A percentile compares a stretch with the other conserved stretches of the same genome.
phyloP scores from a whole-genome alignment of 2,797 vertebrate species.

The Acanthornis magna region DNA sequence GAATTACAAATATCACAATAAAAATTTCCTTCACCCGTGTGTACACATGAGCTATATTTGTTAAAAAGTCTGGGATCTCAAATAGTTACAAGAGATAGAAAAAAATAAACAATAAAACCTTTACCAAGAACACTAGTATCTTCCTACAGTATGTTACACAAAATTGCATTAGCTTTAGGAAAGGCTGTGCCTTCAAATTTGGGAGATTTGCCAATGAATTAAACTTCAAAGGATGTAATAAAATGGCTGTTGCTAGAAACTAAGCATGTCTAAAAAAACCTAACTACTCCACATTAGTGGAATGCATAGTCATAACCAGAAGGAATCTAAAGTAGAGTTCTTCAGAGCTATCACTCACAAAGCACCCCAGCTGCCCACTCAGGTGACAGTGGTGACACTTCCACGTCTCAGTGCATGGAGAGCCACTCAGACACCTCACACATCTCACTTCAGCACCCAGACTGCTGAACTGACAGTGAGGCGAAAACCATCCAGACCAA shows the following conservation, averaged over 20 bases:
- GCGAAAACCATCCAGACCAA: not conserved
- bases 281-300: not conserved
- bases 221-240: not conserved
- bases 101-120: not conserved
- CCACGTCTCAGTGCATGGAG: fast-evolving
- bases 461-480: not conserved
- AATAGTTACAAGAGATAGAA: not conserved
- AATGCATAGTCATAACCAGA: not conserved
- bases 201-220: not conserved
- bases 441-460: not conserved
- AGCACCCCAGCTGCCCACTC: not conserved
- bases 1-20: not conserved
- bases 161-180: not conserved
- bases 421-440: not conserved
- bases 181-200: not conserved
- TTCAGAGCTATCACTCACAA: not conserved
- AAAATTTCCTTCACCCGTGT: not conserved
- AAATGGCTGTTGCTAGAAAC: not conserved
- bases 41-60: fast-evolving
- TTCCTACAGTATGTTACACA: not conserved
- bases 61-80: not conserved
- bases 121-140: not conserved
- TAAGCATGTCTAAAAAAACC: not conserved
- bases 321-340: not conserved
- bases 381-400: fast-evolving